Evolutionary conservation across 2,888 invertebrate species (phyloP).

Genomic region (Antheraea assamensis): DNA sequence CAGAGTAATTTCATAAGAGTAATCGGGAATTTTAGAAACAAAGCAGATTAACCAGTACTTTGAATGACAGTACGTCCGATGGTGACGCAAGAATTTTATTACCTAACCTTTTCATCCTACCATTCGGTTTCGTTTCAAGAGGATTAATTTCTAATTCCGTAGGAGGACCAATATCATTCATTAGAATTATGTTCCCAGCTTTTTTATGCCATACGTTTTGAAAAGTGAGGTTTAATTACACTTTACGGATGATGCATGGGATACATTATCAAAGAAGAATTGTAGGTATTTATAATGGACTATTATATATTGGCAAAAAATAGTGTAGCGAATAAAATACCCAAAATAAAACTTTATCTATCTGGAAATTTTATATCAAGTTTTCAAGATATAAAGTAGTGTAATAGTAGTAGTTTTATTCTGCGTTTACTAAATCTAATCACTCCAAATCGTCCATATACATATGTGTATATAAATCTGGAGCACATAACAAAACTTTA

Average conservation of each 20-base stretch:
- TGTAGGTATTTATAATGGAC: background rate
- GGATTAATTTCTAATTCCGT: conserved; percentile 79
- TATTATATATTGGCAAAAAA: background rate
- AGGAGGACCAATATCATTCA: conserved; percentile 77
- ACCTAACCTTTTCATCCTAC: conserved; percentile 44
- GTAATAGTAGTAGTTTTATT: background rate
- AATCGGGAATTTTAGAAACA: conserved; percentile 40
- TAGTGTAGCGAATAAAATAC: background rate
- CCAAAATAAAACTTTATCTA: background rate
- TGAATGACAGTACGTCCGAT: conserved; percentile 52
- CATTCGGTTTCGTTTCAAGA: conserved; percentile 64
- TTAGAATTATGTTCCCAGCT: conserved; percentile 75
- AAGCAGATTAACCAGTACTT: conserved; percentile 58
- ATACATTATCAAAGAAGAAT: conserved; percentile 22
- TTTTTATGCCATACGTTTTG: conserved; percentile 60
- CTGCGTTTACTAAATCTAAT: background rate
- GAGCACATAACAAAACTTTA: background rate
- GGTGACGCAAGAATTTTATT: conserved; percentile 77
- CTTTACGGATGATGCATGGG: conserved; percentile 49
- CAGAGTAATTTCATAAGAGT: conserved; percentile 12
- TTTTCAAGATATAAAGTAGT: background rate
- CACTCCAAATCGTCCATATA: background rate
- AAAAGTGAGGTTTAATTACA: conserved; percentile 64
- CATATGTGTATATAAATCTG: background rate
- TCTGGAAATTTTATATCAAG: background rate